Conservation (phyloP, 2,797 vertebrate genomes). For the Melanotaenia nigrans region DNA sequence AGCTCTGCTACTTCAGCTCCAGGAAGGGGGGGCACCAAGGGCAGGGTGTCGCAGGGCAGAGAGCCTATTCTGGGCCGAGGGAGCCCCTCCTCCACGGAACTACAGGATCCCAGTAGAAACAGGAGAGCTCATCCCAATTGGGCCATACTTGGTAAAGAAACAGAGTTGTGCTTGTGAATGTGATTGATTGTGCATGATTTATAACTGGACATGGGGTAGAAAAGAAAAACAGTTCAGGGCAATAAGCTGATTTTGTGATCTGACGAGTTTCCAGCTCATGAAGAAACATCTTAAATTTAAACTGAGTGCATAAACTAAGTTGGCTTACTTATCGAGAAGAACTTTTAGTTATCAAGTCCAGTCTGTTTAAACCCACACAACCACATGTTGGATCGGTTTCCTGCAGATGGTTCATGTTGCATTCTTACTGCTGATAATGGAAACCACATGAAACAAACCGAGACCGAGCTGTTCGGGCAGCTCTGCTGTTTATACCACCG, state of each 20-base stretch:
- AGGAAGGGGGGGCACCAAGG: slow-evolving; percentile 65
- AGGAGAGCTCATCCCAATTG: slow-evolving; percentile 85
- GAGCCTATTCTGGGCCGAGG: slow-evolving; percentile 58
- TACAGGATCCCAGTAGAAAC: slow-evolving; percentile 83
- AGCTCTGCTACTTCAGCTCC: slow-evolving; percentile 64
- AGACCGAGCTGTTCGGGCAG: background rate
- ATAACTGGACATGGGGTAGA: background rate
- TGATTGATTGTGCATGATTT: slow-evolving; percentile 37
- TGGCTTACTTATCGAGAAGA: background rate
- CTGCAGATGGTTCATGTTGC: background rate
- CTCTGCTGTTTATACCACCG: background rate
- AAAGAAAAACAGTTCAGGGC: background rate
- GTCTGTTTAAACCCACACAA: background rate
- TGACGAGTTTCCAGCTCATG: too few relatives aligned
- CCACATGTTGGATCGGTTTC: background rate
- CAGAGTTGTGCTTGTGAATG: slow-evolving; percentile 28
- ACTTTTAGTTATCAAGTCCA: slow-evolving; percentile 7
- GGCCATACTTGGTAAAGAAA: slow-evolving; percentile 82
- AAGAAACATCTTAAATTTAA: background rate
- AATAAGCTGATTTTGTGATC: background rate
- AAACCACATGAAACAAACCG: background rate
- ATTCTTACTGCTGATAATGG: background rate
- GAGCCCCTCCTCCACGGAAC: slow-evolving; percentile 68
- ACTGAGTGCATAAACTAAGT: too few relatives aligned
- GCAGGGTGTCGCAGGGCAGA: slow-evolving; percentile 55